Evolutionary conservation across 2,797 vertebrate genomes (phyloP), one percentile per base, ranked within the genome.

Genomic region (Jordanella pulchra): DNA sequence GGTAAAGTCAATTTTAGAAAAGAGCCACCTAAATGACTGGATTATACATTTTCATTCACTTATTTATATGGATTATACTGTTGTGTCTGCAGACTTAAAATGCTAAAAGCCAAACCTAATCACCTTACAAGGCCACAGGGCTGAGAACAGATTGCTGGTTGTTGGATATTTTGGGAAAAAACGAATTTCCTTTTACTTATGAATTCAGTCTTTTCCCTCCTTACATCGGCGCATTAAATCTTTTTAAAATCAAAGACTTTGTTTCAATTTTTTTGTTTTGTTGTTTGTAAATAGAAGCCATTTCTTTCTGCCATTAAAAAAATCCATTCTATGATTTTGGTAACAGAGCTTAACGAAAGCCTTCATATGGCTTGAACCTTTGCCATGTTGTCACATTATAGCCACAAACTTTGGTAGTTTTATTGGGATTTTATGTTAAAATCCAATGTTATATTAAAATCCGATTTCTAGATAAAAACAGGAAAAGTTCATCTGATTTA

Each of bases 211-310:
- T 53, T 2, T 53, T 25, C 23, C 23, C 18, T 7, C 7, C 23
- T 53, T 53, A 25, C 23, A 7, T 53, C 51, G n/a, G 9, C 9
- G 12, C 51, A 25, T 53, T 53, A 53, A 53, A 53, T 0, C 51
- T 13, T 25, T 25, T 9, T 25, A 23, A 53, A 25, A 53, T n/a
- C 51, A 53, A 53, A 53, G 7, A 25, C 23, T 25, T 53, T 39
- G 35, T 39, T 39, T 39, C 35, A 39, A 39, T 39, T 39, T 39
- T 48, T 14, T 14, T 48, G 47, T 17, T 17, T 48, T 48, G 15
- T 17, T 48, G 17, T 45, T 45, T 45, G 7, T 45, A 32, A 18
- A 70, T 87, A 80, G 87, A 90, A 91, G 82, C 70, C 2, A 72
- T 28, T 79, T 65, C 47, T 39, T 61, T 66, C 68, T 14, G 45